Percentiles rank a stretch among this genome's conserved stretches.
Conservation (phyloP, 2,888 invertebrate genomes). For the Diloba caeruleocephala region DNA sequence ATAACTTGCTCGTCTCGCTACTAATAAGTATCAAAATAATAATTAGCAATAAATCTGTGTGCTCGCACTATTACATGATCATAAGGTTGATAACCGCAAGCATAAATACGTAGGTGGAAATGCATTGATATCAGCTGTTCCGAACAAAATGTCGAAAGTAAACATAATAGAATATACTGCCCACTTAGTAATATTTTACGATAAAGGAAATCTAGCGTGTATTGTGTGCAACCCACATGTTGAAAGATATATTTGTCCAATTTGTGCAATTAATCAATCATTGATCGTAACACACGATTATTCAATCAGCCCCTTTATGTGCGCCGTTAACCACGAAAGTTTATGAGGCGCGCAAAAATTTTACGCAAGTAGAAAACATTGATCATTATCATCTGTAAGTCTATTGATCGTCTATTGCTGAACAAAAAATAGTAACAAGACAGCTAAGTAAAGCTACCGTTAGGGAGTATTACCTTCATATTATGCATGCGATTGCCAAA, state of each 20-base stretch:
- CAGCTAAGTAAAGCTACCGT: too few species aligned
- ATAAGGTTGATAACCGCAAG: not conserved
- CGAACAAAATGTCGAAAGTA: constrained; percentile 14
- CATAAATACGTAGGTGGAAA: constrained; percentile 22
- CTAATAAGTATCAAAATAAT: too few species aligned
- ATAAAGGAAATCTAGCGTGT: constrained; percentile 22
- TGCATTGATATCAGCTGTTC: constrained; percentile 27
- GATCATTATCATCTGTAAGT: too few species aligned
- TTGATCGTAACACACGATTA: constrained; percentile 38
- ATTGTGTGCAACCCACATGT: constrained; percentile 33
- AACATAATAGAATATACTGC: constrained; percentile 14
- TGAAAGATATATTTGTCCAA: constrained; percentile 30
- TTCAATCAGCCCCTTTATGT: constrained; percentile 31
- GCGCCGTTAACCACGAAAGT: constrained; percentile 30
- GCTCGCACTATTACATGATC: not conserved
- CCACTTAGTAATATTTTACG: constrained; percentile 2
- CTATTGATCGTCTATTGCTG: too few species aligned
- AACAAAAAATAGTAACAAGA: too few species aligned
- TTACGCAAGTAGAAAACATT: too few species aligned
- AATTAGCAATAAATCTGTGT: too few species aligned
- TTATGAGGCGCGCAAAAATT: constrained; percentile 26
- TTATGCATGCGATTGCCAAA: too few species aligned
- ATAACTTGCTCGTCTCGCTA: too few species aligned
- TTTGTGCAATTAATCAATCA: constrained; percentile 47
- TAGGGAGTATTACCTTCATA: too few species aligned